phyloP scores from a whole-genome alignment of 2,797 vertebrate species.

The Rachycentron canadum region DNA sequence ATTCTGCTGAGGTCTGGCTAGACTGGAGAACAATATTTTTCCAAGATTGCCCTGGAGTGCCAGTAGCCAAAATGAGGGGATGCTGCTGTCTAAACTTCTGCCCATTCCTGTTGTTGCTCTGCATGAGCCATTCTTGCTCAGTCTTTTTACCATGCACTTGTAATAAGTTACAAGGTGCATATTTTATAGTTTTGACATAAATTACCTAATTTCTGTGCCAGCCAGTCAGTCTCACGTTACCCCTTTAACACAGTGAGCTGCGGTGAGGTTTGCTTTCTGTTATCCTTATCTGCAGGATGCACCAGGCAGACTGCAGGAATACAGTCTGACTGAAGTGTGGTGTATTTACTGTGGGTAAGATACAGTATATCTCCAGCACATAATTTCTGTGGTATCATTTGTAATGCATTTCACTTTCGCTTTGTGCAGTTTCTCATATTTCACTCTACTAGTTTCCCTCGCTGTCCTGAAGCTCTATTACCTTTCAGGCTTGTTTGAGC shows the following conservation, averaged over 20 bases:
- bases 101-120: constrained; percentile 51
- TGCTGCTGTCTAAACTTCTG: constrained; percentile 59
- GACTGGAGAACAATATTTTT: constrained; percentile 88
- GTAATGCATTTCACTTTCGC: constrained; percentile 58
- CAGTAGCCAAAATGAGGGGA: constrained; percentile 66
- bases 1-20: constrained; percentile 79
- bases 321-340: constrained; percentile 29
- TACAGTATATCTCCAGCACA: constrained; percentile 36
- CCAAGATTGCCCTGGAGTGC: constrained; percentile 82
- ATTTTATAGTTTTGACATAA: constrained; percentile 21
- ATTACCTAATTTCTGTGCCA: constrained; percentile 15
- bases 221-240: constrained; percentile 13
- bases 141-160: constrained; percentile 16
- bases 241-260: constrained; percentile 13
- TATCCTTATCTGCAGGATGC: constrained; percentile 73
- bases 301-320: constrained; percentile 45
- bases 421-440: constrained; percentile 49
- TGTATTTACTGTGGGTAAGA: constrained; percentile 47
- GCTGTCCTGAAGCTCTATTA: constrained; percentile 39
- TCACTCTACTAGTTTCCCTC: constrained; percentile 32
- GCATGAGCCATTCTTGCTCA: constrained; percentile 30
- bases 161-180: constrained; percentile 21
- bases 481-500: constrained; percentile 52
- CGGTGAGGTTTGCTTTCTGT: constrained; percentile 42
- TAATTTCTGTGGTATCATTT: constrained; percentile 44